Percentiles rank a stretch among this genome's conserved stretches.
phyloP scores from a whole-genome alignment of 1,140 invertebrate species.

The Cydia splendana region DNA sequence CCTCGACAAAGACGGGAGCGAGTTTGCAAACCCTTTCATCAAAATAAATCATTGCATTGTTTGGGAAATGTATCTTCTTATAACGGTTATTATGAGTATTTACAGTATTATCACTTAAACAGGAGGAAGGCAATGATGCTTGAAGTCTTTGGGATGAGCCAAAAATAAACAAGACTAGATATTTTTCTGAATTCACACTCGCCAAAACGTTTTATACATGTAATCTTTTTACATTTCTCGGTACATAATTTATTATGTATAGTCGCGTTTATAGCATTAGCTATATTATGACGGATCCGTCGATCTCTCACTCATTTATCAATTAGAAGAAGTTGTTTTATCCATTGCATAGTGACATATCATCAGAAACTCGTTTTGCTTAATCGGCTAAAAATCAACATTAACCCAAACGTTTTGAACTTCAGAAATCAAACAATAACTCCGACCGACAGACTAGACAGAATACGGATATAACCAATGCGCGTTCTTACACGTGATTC shows the following conservation, averaged over 20 bases:
- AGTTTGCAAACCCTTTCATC: not conserved
- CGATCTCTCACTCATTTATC: no score
- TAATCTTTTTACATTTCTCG: no score
- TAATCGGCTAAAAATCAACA: not conserved
- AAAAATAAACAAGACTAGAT: not conserved
- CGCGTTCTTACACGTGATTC: conserved; percentile 22
- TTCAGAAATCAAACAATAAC: conserved; percentile 10
- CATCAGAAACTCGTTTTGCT: not conserved
- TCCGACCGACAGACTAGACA: not conserved
- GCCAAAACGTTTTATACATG: not conserved
- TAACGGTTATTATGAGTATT: not conserved
- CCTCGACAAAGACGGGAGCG: not conserved
- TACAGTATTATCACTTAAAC: not conserved
- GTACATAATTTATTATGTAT: no score
- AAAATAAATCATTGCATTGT: not conserved
- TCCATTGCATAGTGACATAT: not conserved
- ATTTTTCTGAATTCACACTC: not conserved
- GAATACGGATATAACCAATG: conserved; percentile 22
- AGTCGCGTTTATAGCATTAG: no score
- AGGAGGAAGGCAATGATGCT: not conserved
- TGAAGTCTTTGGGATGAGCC: not conserved
- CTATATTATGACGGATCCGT: no score
- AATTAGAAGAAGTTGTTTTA: not conserved
- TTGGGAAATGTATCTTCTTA: not conserved
- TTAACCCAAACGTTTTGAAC: not conserved